A percentile compares a stretch with the other conserved stretches of the same genome.
Conservation (phyloP, 2,797 vertebrate species). For the Sphaeramia orbicularis region DNA sequence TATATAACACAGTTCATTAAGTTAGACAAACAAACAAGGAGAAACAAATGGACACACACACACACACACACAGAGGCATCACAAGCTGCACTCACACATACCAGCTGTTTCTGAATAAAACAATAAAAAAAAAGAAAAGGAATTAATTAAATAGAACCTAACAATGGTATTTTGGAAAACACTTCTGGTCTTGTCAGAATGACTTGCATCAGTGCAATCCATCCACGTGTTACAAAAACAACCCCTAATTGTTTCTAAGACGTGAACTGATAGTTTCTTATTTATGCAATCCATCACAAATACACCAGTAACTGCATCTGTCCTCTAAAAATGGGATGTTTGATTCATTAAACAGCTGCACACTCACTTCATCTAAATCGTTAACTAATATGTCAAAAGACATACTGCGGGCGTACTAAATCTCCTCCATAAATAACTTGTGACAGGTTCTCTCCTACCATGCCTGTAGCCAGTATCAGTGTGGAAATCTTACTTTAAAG, state of each 20-base stretch:
- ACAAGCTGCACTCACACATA: background rate
- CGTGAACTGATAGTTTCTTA: background rate
- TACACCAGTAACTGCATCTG: background rate
- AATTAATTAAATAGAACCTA: constrained; percentile 24
- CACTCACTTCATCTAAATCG: constrained; percentile 11
- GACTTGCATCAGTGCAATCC: constrained; percentile 8
- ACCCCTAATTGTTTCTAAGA: background rate
- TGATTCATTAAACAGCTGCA: constrained; percentile 15
- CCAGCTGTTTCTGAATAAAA: constrained; percentile 21
- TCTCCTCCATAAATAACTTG: constrained; percentile 27
- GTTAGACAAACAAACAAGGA: background rate
- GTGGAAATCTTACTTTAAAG: constrained; percentile 23
- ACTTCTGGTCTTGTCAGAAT: constrained; percentile 19
- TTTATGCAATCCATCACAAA: background rate
- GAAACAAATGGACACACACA: constrained; percentile 1
- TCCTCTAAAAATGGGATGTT: background rate
- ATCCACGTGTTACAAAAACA: background rate
- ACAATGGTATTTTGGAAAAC: constrained; percentile 16
- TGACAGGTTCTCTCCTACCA: constrained; percentile 15
- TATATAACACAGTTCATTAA: background rate
- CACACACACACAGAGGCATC: background rate
- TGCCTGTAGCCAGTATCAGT: background rate
- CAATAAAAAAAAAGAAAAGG: background rate
- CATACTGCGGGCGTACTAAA: constrained; percentile 12
- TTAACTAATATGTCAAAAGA: constrained; percentile 16